A percentile compares a stretch with the other conserved stretches of the same genome.
These are phyloP conservation scores for Eremobia ochroleuca DNA, from an alignment of 2,888 invertebrate genomes.

Conservation along the genomic window DNA sequence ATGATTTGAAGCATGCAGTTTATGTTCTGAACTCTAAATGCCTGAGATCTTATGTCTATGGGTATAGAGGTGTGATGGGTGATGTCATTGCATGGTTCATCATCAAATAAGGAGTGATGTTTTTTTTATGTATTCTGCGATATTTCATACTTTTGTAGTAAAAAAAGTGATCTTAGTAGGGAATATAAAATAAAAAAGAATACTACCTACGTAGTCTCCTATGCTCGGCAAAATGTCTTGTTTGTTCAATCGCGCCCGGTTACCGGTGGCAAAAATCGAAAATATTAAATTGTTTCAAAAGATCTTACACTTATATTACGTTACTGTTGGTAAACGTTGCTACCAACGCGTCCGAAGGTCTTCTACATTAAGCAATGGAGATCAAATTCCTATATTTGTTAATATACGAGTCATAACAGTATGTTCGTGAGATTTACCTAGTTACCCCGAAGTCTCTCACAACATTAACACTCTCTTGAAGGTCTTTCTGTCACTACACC, in stretches of 20 bases:
- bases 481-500: no score
- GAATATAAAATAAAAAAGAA: no score
- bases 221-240: neutral
- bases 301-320: no score
- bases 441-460: no score
- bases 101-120: neutral
- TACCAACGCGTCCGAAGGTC: neutral
- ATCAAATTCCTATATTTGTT: slow-evolving; percentile 1
- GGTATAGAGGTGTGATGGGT: neutral
- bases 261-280: no score
- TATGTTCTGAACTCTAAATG: slow-evolving; percentile 13
- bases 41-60: neutral
- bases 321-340: no score
- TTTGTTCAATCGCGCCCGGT: neutral
- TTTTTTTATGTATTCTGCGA: neutral
- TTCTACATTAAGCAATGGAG: neutral
- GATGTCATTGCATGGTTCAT: neutral
- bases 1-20: slow-evolving; percentile 30
- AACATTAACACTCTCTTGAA: no score
- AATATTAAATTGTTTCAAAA: no score
- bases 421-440: no score
- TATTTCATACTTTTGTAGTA: neutral
- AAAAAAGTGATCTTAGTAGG: neutral
- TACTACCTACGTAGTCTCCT: no score
- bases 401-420: neutral